phyloP scores from a whole-genome alignment of 2,113 vertebrate species.

The Sus scrofa region T2T-Sscrofa CM000826.6:84179001-84179500 shows the following conservation, averaged over 20 bases:
- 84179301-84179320: neutral
- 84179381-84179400: neutral
- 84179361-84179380: neutral
- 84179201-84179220: neutral
- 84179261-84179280: neutral
- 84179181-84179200: neutral
- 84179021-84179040: neutral
- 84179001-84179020: neutral
- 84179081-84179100: neutral
- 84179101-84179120: neutral
- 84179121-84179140: neutral
- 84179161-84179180: neutral
- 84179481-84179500: neutral
- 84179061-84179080: slow-evolving; percentile 32
- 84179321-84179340: neutral
- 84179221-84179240: neutral
- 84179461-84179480: neutral
- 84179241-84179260: neutral
- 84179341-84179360: neutral
- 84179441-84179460: neutral
- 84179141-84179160: neutral
- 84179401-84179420: neutral
- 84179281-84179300: neutral
- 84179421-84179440: neutral
- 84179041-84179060: neutral